Percentiles rank a stretch among this genome's conserved stretches.
phyloP scores from a whole-genome alignment of 2,797 vertebrate genomes.

The Lagocephalus sceleratus region DNA sequence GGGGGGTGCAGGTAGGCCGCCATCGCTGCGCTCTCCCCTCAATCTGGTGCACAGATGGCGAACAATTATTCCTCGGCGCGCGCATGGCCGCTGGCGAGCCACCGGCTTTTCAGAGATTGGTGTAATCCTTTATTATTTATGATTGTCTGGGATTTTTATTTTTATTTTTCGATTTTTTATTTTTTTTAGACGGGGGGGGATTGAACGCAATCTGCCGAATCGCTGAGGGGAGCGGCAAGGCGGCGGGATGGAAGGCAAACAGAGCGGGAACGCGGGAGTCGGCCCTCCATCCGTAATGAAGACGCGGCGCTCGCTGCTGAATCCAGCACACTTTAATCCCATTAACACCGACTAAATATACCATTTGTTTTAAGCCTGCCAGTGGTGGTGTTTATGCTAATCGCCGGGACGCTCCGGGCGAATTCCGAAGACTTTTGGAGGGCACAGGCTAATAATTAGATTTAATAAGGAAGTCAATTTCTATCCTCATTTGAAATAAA shows the following conservation, averaged over 20 bases:
- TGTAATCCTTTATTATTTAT: constrained; percentile 85
- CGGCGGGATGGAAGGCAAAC: constrained; percentile 73
- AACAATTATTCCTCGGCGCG: constrained; percentile 80
- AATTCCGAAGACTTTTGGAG: constrained; percentile 79
- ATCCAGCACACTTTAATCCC: constrained; percentile 78
- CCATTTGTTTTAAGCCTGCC: constrained; percentile 82
- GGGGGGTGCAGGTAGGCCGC: constrained; percentile 73
- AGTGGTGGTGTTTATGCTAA: constrained; percentile 81
- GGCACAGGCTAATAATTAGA: constrained; percentile 79
- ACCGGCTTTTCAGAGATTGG: constrained; percentile 76
- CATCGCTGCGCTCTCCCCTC: constrained; percentile 78
- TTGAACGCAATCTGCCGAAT: constrained; percentile 81
- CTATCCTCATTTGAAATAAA: constrained; percentile 77
- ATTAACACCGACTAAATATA: constrained; percentile 82
- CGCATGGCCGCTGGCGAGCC: constrained; percentile 69
- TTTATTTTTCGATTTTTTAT: too few species aligned
- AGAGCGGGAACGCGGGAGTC: constrained; percentile 65
- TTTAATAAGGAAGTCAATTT: constrained; percentile 80
- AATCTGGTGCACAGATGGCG: constrained; percentile 81
- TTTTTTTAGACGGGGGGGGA: constrained; percentile 72
- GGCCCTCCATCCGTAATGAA: constrained; percentile 74
- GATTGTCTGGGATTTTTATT: constrained; percentile 80
- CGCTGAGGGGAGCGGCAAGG: constrained; percentile 60
- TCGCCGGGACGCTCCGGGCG: constrained; percentile 69
- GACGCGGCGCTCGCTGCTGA: constrained; percentile 72